A percentile compares a stretch with the other conserved stretches of the same genome.
Evolutionary conservation across 2,797 vertebrate species (phyloP).

Genomic region (Cyclopterus lumpus): DNA sequence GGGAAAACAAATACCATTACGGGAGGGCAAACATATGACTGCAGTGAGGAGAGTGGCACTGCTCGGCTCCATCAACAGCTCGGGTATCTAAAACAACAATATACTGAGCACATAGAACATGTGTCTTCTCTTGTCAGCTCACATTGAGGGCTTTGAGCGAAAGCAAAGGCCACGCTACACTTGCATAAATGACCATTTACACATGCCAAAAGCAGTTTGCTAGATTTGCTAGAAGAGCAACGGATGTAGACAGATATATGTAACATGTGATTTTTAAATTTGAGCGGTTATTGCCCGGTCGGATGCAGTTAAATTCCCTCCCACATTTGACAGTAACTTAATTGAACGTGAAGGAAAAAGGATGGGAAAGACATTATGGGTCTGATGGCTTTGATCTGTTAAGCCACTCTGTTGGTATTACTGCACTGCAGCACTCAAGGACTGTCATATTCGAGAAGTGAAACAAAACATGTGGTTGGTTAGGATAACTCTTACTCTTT

Average conservation of each 20-base stretch:
- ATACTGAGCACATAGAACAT: constrained; percentile 1
- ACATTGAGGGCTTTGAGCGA: constrained; percentile 16
- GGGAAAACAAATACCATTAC: constrained; percentile 64
- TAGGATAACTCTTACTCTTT: constrained; percentile 44
- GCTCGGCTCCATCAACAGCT: constrained; percentile 34
- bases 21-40: constrained; percentile 41
- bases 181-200: not conserved
- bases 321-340: constrained; percentile 70
- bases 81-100: constrained; percentile 34
- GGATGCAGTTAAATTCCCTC: constrained; percentile 62
- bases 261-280: constrained; percentile 63
- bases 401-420: constrained; percentile 67
- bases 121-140: constrained; percentile 30
- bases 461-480: constrained; percentile 75
- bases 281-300: constrained; percentile 42
- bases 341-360: constrained; percentile 71
- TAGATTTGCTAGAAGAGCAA: constrained; percentile 28
- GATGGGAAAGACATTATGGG: constrained; percentile 74
- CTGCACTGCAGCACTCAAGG: constrained; percentile 52
- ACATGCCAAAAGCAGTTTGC: constrained; percentile 16
- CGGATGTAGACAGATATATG: constrained; percentile 51
- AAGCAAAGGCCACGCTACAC: constrained; percentile 1
- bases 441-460: constrained; percentile 71
- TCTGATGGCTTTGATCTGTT: constrained; percentile 74
- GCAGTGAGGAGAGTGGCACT: constrained; percentile 26